Evolutionary conservation across 2,888 invertebrate species (phyloP), one percentile per base, ranked within the genome.

Genomic region (Brachynemurus nebulosus): DNA sequence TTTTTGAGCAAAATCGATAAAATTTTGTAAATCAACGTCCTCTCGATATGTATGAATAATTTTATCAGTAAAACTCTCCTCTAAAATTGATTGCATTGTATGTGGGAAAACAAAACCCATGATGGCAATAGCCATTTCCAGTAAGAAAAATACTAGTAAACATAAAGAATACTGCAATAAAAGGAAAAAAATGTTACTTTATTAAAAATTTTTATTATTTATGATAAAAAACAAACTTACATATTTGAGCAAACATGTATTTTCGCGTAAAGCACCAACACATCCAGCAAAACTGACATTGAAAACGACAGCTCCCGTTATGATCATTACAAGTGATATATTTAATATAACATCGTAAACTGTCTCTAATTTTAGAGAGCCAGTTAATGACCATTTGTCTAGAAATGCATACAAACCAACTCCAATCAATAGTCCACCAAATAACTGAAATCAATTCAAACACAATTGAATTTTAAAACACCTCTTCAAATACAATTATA

Each of bases 281-380:
- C 92, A 95, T 5, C 93, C 93, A 16, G 90, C 86, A 63, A 92
- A 93, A 62, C 91, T 91, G 43, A 95, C 89, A 41, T 89, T 75
- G 64, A 93, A 93, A n/a, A 93, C 82, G 6, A 92, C 80, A 23
- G 80, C 80, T 2, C 93, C 92, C 47, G 88, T 78, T 46, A 92
- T 75, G n/a, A 91, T 82, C 66, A 93, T 80, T 44, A 93, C 79
- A 46, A 95, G 69, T 18, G 92, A 91, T 54, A 95, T 82, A 64
- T 95, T 92, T 44, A 93, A 68, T 51, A 88, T 79, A 30, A 92
- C 76, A 65, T 93, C 92, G 59, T 92, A 92, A 9, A 93, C 75
- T 41, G 84, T 89, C 57, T 89, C 86, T 53, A 86, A 65, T 69
- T 84, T 80, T 27, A 90, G 76, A 53, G 83, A 79, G 51, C 89